These are phyloP conservation scores for Poecile atricapillus DNA, from an alignment of 2,113 vertebrate species.

Conservation along the genomic window DNA sequence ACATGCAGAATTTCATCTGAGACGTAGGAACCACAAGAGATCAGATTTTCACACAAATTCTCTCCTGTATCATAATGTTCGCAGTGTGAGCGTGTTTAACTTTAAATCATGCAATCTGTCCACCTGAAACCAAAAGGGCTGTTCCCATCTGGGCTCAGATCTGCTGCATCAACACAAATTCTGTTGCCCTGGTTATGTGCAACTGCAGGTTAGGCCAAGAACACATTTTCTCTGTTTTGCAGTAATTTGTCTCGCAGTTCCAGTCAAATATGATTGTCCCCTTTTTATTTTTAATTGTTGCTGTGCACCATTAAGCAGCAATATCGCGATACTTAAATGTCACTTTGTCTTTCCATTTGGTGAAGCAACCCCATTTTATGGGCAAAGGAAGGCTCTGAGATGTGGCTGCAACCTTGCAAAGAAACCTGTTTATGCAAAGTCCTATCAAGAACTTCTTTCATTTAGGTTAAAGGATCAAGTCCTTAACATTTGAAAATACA, in stretches of 20 bases:
- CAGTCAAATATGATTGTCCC: neutral
- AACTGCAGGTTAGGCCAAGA: neutral
- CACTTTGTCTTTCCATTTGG: neutral
- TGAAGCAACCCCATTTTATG: neutral
- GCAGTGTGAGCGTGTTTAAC: neutral
- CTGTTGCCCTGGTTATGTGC: neutral
- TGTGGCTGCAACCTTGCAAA: neutral
- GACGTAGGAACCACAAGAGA: neutral
- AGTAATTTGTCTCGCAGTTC: neutral
- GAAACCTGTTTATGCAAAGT: neutral
- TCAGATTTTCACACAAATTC: neutral
- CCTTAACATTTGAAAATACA: slow-evolving; percentile 12
- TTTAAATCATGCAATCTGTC: neutral
- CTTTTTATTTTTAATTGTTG: neutral
- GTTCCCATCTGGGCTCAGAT: neutral
- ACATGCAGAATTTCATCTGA: neutral
- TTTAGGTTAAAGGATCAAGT: neutral
- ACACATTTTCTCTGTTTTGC: neutral
- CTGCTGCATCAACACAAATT: neutral
- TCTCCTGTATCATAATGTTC: neutral
- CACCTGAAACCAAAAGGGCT: neutral
- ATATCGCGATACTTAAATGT: neutral
- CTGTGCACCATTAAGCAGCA: neutral
- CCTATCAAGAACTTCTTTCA: neutral
- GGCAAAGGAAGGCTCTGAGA: neutral